Conservation (phyloP, 2,797 vertebrate genomes). For the Rallus crepitans region DNA sequence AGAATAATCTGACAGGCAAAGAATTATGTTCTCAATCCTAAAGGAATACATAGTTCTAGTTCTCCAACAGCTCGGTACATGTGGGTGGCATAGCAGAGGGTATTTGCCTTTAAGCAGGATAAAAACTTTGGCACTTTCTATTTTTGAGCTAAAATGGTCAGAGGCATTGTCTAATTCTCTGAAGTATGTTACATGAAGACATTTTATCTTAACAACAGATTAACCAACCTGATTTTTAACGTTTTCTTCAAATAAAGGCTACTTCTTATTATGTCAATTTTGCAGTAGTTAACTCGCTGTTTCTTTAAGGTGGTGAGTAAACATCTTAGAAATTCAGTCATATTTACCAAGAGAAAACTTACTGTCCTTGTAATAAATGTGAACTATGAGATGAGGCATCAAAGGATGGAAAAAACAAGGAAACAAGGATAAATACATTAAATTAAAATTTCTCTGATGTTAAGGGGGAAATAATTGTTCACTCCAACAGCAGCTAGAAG, state of each 20-base stretch:
- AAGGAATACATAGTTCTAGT: constrained; percentile 41
- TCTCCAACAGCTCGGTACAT: constrained; percentile 39
- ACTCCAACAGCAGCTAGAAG: background rate
- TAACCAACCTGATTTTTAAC: background rate
- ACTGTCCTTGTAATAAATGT: background rate
- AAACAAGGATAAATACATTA: background rate
- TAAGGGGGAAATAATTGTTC: background rate
- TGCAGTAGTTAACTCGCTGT: background rate
- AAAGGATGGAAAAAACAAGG: background rate
- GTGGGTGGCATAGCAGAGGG: constrained; percentile 41
- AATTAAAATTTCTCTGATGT: background rate
- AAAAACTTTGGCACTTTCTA: constrained; percentile 20
- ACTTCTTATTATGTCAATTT: background rate
- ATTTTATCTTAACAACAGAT: background rate
- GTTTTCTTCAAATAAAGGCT: background rate
- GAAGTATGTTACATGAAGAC: background rate
- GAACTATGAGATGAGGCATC: background rate
- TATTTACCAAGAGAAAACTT: background rate
- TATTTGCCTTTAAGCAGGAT: constrained; percentile 57
- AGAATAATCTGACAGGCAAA: constrained; percentile 68
- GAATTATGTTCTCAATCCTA: constrained; percentile 53
- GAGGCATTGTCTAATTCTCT: background rate
- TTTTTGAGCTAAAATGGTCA: background rate
- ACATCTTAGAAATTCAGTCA: background rate
- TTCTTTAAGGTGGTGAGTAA: background rate